Evolutionary conservation across 1,140 invertebrate genomes (phyloP).

Genomic region (Trichonephila inaurata): DNA sequence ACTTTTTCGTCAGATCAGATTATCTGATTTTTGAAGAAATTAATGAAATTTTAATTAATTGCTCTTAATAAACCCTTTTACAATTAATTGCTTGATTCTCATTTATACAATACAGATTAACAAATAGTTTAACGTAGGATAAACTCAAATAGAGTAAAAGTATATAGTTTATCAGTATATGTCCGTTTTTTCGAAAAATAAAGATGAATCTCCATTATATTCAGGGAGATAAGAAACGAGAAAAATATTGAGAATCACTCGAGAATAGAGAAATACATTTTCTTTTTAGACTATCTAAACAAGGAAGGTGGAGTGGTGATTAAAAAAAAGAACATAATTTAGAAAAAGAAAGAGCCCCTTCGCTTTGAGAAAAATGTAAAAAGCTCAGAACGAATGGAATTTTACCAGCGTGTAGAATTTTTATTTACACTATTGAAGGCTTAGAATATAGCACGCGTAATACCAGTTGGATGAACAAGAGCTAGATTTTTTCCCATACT

Average conservation of each 20-base stretch:
- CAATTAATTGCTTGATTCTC: no score
- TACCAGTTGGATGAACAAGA: slow-evolving; percentile 42
- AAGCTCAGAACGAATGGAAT: slow-evolving; percentile 15
- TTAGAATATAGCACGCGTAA: slow-evolving; percentile 32
- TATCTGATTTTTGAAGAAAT: no score
- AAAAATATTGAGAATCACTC: neutral
- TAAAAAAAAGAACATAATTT: slow-evolving; percentile 28
- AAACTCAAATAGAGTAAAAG: neutral
- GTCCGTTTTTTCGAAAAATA: neutral
- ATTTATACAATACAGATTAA: no score
- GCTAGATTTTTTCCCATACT: neutral
- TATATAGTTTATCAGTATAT: neutral
- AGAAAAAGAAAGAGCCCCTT: neutral
- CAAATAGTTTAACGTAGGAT: neutral
- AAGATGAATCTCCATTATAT: neutral
- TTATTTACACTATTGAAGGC: slow-evolving; percentile 47
- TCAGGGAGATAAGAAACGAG: neutral
- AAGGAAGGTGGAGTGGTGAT: neutral
- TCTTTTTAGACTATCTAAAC: neutral
- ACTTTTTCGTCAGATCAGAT: no score
- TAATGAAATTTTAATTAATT: no score
- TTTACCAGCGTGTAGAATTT: slow-evolving; percentile 23
- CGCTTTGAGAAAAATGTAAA: slow-evolving; percentile 6
- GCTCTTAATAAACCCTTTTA: no score
- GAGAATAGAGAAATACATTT: neutral